These are phyloP conservation scores for Anas acuta DNA, from an alignment of 2,797 vertebrate species.

Conservation along the genomic window DNA sequence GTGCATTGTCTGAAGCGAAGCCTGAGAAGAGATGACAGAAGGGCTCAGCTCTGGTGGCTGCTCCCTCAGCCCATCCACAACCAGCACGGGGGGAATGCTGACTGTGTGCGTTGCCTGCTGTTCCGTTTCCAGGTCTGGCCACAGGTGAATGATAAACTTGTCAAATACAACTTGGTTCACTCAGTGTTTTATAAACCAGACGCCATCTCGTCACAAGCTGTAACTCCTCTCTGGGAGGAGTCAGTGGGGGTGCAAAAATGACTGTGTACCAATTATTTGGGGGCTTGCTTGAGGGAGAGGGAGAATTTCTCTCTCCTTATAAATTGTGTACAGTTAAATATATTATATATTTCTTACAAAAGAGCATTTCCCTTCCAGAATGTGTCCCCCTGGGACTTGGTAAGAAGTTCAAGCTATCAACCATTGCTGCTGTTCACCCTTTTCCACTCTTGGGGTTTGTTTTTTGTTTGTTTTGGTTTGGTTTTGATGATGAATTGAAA, in stretches of 20 bases:
- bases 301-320: conserved; percentile 68
- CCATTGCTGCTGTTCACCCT: conserved; percentile 68
- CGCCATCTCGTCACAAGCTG: conserved; percentile 49
- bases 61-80: background rate
- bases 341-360: conserved; percentile 74
- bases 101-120: background rate
- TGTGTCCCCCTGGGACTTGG: conserved; percentile 31
- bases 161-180: background rate
- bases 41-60: background rate
- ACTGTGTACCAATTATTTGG: conserved; percentile 30
- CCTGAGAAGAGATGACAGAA: background rate
- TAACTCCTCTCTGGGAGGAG: conserved; percentile 55
- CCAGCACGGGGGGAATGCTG: background rate
- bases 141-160: background rate
- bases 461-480: conserved; percentile 17
- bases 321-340: conserved; percentile 78
- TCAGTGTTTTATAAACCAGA: conserved; percentile 32
- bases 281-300: conserved; percentile 7
- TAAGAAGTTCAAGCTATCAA: conserved; percentile 58
- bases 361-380: conserved; percentile 66
- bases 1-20: background rate
- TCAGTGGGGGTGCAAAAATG: conserved; percentile 53
- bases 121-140: background rate
- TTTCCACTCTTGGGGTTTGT: conserved; percentile 30
- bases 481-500: conserved; percentile 50